Conservation (phyloP, 2,797 vertebrate genomes). For the Anabas testudineus region DNA sequence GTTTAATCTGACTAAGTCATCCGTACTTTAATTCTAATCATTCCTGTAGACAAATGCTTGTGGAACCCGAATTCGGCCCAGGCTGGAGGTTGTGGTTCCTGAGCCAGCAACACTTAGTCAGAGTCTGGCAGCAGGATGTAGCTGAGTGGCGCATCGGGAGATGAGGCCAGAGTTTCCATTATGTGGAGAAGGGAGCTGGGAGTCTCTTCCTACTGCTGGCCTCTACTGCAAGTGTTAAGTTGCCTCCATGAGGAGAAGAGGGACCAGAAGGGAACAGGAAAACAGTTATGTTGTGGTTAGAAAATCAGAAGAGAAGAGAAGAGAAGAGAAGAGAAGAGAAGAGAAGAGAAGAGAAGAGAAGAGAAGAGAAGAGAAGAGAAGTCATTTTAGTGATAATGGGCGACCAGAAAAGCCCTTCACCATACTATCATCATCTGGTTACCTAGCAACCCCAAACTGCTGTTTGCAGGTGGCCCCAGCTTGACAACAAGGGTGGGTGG, state of each 20-base stretch:
- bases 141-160: constrained; percentile 63
- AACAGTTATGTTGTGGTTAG: constrained; percentile 21
- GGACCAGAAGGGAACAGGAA: constrained; percentile 27
- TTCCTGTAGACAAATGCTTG: constrained; percentile 57
- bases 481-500: constrained; percentile 60
- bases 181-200: constrained; percentile 68
- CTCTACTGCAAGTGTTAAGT: constrained; percentile 67
- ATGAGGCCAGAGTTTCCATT: constrained; percentile 83
- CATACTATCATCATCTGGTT: constrained; percentile 72
- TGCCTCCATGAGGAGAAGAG: constrained; percentile 52
- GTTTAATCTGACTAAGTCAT: constrained; percentile 27
- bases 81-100: constrained; percentile 49
- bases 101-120: constrained; percentile 80
- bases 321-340: neutral
- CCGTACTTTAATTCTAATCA: constrained; percentile 57
- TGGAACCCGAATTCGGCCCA: constrained; percentile 46
- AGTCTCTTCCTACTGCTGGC: constrained; percentile 73
- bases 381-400: constrained; percentile 42
- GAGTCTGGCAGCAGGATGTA: constrained; percentile 74
- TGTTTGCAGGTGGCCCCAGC: constrained; percentile 72
- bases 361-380: constrained; percentile 21
- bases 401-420: constrained; percentile 47
- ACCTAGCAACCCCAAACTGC: constrained; percentile 81
- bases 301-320: constrained; percentile 7
- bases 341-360: constrained; percentile 2